Base-by-base conservation (phyloP, 2,888 invertebrate genomes). In the Drosophila anceps region DNA sequence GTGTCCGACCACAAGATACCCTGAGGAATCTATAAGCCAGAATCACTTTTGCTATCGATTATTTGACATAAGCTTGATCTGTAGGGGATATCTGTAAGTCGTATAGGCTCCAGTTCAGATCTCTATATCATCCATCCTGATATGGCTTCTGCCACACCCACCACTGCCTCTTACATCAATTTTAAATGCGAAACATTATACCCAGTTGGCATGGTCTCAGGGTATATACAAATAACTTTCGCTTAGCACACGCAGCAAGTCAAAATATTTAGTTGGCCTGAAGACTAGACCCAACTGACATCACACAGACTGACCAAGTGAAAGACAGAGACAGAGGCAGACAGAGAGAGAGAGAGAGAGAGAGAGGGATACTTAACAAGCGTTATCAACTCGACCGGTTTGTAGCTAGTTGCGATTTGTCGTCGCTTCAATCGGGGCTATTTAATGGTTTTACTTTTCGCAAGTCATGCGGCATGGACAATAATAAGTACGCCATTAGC, bases 401-500 rank as follows among this genome's bases (percentile, higher is more conserved):
- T 64, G 24, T 44, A 29, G 39, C n/a, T 61, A 43, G 66, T 39
- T 58, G 60, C 74, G 65, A 69, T 76, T 74, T 69, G 73, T 75
- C 63, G 73, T 55, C 65, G 63, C 44, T 64, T 54, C 58, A 73
- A 69, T 48, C 62, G 48, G 51, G 53, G 43, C 27, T 67, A 58
- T 64, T 29, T 48, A 31, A 57, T 58, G 46, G 12, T n/a, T 24
- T 18, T 66, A 35, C 43, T 54, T 29, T 60, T 35, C 27, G 80
- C 80, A 64, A 80, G 59, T 86, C 86, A 85, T 85, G 86, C 73
- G 53, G 79, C 64, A 39, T 79, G 59, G 71, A 64, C 84, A 79
- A 64, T 67, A 72, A 72, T 55, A 76, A 69, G 33, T 50, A 55
- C 39, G 46, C 57, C 29, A 59, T 73, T 60, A 48, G 50, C 12